phyloP scores from a whole-genome alignment of 2,888 invertebrate genomes.

The Saturnia japonica region DNA sequence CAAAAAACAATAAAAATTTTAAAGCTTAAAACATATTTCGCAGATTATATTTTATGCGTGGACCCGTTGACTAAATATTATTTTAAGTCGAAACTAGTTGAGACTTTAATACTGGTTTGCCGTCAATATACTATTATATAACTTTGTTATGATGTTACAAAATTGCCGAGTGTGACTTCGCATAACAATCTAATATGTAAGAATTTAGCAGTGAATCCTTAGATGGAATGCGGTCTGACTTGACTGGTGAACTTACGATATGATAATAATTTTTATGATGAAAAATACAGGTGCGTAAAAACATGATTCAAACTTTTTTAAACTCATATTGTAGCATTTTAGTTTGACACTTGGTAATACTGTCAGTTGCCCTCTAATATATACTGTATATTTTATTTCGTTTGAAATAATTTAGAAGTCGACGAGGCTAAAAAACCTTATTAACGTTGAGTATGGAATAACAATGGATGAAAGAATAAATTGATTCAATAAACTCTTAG shows the following conservation, averaged over 20 bases:
- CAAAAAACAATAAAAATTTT: not conserved
- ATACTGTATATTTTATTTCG: too few relatives aligned
- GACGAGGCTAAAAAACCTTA: too few relatives aligned
- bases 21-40: not conserved
- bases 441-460: not conserved
- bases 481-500: not conserved
- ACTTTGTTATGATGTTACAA: not conserved
- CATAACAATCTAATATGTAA: not conserved
- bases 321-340: not conserved
- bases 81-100: not conserved
- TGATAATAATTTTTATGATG: not conserved
- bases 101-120: not conserved
- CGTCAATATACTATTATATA: not conserved
- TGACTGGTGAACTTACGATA: too few relatives aligned
- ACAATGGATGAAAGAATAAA: not conserved
- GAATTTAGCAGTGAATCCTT: not conserved
- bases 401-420: too few relatives aligned
- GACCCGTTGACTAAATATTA: not conserved
- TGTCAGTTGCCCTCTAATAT: too few relatives aligned
- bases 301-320: not conserved
- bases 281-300: not conserved
- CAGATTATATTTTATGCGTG: not conserved
- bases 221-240: not conserved
- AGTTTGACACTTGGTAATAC: not conserved
- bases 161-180: not conserved